Evolutionary conservation across 2,797 vertebrate genomes (phyloP).

Genomic region (Esox lucius): DNA sequence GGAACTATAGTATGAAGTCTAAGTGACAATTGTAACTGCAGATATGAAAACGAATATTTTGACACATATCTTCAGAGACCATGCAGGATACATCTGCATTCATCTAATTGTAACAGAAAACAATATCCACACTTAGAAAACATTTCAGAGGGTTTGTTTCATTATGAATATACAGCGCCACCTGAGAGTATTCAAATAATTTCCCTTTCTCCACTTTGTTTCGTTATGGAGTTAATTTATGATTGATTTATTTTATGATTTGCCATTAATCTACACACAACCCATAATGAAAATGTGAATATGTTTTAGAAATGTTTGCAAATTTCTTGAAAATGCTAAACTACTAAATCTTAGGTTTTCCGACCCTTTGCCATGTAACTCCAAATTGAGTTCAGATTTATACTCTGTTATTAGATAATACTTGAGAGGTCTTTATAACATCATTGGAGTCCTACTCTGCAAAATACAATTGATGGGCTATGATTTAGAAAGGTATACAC

Average conservation of each 20-base stretch:
- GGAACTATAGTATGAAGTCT: slow-evolving; percentile 59
- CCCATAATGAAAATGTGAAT: not conserved
- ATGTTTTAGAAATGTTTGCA: too few species aligned
- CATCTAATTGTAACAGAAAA: not conserved
- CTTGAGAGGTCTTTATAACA: not conserved
- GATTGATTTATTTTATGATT: not conserved
- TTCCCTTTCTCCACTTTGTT: not conserved
- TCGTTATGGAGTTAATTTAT: not conserved
- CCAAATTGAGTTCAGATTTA: not conserved
- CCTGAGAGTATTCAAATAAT: not conserved
- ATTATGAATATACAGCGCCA: not conserved
- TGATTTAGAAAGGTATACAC: not conserved
- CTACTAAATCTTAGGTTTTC: not conserved
- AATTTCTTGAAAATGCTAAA: not conserved
- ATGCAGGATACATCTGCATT: not conserved
- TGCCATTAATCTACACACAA: not conserved
- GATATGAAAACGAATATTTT: slow-evolving; percentile 31
- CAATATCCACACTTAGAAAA: not conserved
- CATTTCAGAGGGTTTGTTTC: too few species aligned
- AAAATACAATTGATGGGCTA: not conserved
- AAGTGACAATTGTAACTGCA: slow-evolving; percentile 38
- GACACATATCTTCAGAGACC: not conserved
- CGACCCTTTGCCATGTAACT: not conserved
- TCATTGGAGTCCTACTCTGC: not conserved
- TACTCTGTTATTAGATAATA: not conserved